Evolutionary conservation across 2,797 vertebrate genomes (phyloP), one percentile per base, ranked within the genome.

Genomic region (Falco berigora): DNA sequence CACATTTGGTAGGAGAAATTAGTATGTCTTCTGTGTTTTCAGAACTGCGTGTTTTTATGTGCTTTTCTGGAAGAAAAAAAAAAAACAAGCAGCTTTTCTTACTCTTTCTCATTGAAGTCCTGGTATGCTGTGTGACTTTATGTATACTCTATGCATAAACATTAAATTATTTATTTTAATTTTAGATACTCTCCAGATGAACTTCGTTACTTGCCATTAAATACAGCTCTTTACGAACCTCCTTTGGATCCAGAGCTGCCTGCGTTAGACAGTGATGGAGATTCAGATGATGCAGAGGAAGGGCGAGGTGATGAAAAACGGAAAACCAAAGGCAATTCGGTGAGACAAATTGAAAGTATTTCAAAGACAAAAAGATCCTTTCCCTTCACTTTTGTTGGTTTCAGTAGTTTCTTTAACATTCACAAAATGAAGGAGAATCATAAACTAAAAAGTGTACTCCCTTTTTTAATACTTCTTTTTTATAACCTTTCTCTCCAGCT

Each of bases 221-320:
- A 99, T 97, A 99, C 99, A 12, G 99, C 99, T 62, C 98, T 99
- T 66, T 99, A 99, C 17, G 99, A 99, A 95, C 99, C 99, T 25
- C 99, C 99, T 3, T 98, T 99, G 98, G 99, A 99, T 96, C 99
- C 99, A 2, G 99, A 99, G 81, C 98, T 99, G 55, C 99, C 99
- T 8, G 99, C 99, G 0, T 97, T 98, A 27, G 99, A 99, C 95
- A 99, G 99, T 9, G 99, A 99, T 62, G 99, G 99, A 1, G 99
- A 99, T 91, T 99, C 99, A 0, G 99, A 99, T 22, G 99, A 99
- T 7, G 98, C 97, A 1, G 99, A 99, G 66, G 99, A 99, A 11
- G 98, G 97, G 32, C 98, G 98, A 77, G 97, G 93, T 34, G 99
- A 99, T 5, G 99, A 98, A 40, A 98, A 98, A n/a, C 98, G 98